Conservation (phyloP, 2,113 vertebrate genomes). For the Apistogramma diplotaenia region DNA sequence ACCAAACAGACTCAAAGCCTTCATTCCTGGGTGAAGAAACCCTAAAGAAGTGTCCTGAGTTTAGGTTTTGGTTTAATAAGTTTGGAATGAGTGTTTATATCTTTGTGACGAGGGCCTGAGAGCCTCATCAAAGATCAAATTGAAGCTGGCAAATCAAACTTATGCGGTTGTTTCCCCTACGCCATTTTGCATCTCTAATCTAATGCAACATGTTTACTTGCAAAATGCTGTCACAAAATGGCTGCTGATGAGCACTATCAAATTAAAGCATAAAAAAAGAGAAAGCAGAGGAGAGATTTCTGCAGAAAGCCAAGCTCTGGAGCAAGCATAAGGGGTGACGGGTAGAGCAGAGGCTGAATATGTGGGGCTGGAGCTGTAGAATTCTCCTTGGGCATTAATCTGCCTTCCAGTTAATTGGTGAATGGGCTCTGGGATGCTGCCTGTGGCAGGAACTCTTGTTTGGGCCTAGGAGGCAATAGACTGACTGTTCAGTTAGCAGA, state of each 20-base stretch:
- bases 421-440: constrained; percentile 62
- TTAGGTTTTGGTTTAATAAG: neutral
- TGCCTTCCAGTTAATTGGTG: constrained; percentile 68
- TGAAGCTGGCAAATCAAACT: neutral
- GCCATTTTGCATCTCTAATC: constrained; percentile 41
- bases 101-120: neutral
- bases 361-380: constrained; percentile 47
- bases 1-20: neutral
- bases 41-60: neutral
- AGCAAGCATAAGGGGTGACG: constrained; percentile 27
- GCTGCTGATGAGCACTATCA: constrained; percentile 44
- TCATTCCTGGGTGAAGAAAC: neutral
- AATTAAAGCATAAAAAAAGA: constrained; percentile 50
- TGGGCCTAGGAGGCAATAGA: constrained; percentile 56
- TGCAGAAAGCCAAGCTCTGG: constrained; percentile 45
- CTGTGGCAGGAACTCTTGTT: constrained; percentile 62
- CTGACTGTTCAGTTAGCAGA: constrained; percentile 62
- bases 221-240: constrained; percentile 39
- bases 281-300: constrained; percentile 30
- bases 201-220: constrained; percentile 20
- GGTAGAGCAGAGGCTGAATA: constrained; percentile 52
- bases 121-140: neutral
- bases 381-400: constrained; percentile 59
- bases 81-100: neutral
- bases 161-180: neutral